Base-by-base conservation (phyloP, 2,888 invertebrate genomes). In the Kuschelorhynchus macadamiae region DNA sequence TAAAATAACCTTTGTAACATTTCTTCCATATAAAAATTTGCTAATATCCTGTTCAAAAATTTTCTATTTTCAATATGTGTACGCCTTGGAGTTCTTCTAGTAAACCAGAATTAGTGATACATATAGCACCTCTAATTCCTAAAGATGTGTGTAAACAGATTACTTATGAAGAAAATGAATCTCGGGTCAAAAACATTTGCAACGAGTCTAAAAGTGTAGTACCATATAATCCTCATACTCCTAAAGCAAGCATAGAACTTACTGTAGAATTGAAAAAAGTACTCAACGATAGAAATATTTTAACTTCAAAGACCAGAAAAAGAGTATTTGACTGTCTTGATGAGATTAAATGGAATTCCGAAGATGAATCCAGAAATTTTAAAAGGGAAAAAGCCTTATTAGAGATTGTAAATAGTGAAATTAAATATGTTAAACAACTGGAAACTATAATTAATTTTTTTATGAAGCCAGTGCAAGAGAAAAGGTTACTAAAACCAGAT, bases 381-480 rank as follows among this genome's bases (percentile, higher is more conserved):
- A 80, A 81, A 62, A 78, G 77, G 52, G 76, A 78, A 49, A 88
- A 89, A 81, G 88, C 90, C 0, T 84, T 91, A 17, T 84, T 88
- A 76, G 92, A 92, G 83, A 88, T 92, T 68, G 84, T 92, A 53
- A 87, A 87, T 11, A 91, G 91, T 7, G 92, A 93, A 83, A 87
- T 87, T 64, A 87, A 88, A 5, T 93, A 92, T 80, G 82, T 92
- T 14, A 84, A 86, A 16, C 91, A 92, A 74, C 80, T 92, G 36
- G 89, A 91, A 78, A 83, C 86, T 17, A 84, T 92, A 7, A 88
- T 90, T 81, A 86, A 88, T 76, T 89, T 81, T 78, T 91, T 91
- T 77, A 87, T 90, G 80, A 84, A 85, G 18, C 91, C 90, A 0
- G 80, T 89, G 0, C 82, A 85, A 62, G 84, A 86, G 14, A 84